Conservation (phyloP, 2,797 vertebrate species). For the Dipus sagitta region DNA sequence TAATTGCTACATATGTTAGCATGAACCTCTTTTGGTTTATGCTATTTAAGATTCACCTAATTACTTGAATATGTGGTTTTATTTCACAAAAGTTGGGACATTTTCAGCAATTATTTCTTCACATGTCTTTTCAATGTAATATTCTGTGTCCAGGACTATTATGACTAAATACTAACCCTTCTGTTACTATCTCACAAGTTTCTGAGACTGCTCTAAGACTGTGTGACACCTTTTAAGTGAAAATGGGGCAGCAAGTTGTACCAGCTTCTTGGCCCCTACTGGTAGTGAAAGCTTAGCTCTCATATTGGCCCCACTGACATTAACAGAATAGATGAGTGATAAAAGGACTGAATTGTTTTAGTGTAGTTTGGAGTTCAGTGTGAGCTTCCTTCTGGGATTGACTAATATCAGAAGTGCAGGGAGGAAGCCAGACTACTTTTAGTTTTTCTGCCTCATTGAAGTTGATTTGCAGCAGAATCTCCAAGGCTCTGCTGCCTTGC, state of each 20-base stretch:
- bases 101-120: slow-evolving; percentile 29
- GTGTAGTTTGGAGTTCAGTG: neutral
- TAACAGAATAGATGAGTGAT: neutral
- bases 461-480: neutral
- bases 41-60: neutral
- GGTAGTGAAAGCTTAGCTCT: neutral
- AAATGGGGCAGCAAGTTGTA: neutral
- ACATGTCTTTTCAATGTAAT: neutral
- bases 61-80: neutral
- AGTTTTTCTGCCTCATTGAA: neutral
- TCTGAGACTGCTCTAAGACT: neutral
- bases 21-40: neutral
- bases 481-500: neutral
- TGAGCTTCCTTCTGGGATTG: neutral
- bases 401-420: neutral
- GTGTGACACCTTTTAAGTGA: neutral
- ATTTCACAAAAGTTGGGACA: neutral
- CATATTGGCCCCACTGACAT: no score
- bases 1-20: neutral
- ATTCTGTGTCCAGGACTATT: neutral
- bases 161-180: neutral
- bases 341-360: neutral
- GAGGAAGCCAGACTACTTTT: neutral
- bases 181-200: neutral
- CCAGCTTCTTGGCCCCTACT: neutral